Base-by-base conservation (phyloP, 2,888 invertebrate genomes). In the Tricholauxania praeusta region DNA sequence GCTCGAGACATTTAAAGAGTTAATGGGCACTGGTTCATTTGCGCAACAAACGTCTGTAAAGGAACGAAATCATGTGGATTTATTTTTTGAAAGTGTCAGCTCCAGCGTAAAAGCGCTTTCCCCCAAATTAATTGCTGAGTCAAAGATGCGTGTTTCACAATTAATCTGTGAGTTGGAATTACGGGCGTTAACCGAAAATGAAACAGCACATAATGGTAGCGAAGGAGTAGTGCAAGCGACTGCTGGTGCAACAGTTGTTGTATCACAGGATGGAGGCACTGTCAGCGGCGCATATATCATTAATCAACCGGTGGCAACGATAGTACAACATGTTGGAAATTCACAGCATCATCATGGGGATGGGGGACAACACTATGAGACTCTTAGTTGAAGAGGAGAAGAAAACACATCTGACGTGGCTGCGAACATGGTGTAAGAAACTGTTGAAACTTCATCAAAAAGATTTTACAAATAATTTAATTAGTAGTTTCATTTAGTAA, bases 1-100 rank as follows among this genome's bases (percentile, higher is more conserved):
- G 28, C 79, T 82, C 82, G 82, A 86, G 48, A 85, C 86, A 5
- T 85, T 86, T 57, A 83, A 84, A n/a, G 86, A 86, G 57, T 78
- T 86, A 4, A 84, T 84, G 78, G 79, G 82, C n/a, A 74, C 75
- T 64, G 79, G 80, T 28, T 39, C 77, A 17, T 73, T 74, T 8
- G 72, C 71, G 39, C 60, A 73, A 10, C 78, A 74, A 10, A 74
- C 72, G 5, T 79, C 77, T 1, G 75, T 71, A 51, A 81, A 76
- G 72, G 85, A 80, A 39, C 82, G 82, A 59, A 86, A 85, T 71
- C 85, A 85, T 59, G 83, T 82, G 1, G 81, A 82, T 60, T 65
- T 82, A 22, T 82, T 82, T 62, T 82, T 82, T 57, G 81, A 82
- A 57, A 81, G 81, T 55, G 81, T 82, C 3, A 79, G 81, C 47